Evolutionary conservation across 2,113 vertebrate genomes (phyloP), one percentile per base, ranked within the genome.

Genomic region (Lethenteron reissneri): DNA sequence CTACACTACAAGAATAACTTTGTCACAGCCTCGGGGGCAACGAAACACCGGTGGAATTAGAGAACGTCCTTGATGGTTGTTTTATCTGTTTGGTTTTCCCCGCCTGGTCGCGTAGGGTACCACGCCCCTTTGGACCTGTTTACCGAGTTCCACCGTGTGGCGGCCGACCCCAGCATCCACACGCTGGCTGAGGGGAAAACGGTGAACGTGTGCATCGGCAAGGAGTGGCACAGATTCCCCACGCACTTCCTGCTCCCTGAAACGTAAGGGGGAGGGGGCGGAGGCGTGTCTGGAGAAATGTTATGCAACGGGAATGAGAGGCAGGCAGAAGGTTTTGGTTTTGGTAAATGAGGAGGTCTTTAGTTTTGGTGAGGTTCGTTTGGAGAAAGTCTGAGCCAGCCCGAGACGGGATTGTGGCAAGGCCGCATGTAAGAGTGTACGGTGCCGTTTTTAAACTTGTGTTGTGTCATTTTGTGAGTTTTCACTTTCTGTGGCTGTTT

Each of bases 151-250:
- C 86, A 95, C 76, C 85, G 87, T 75, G 90, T 99, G 60, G 86
- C 88, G 75, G 89, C 86, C 10, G 88, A 96, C 73, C 86, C 87
- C 1, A 75, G 80, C 9, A 81, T 95, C 41, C 92, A 99, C 78
- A 82, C 82, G 0, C 85, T 91, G 59, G 88, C 88, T 0, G 88
- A 95, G 75, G 86, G 88, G 57, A 80, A 88, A 10, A 81, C 82
- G 0, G 85, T 97, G 58, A 86, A 82, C 1, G 86, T 99, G 59
- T 99, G 92, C n/a, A 87, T 95, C 25, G 92, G 94, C 0, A 99
- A 97, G 80, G 92, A 99, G 77, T 97, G 94, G 94, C 80, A 97
- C 77, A 89, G 92, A 11, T 99, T 92, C 76, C 92, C 94, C 58
- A 91, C 90, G 81, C 96, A 88, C 81, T 99, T 99, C 76, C 84